Base-by-base conservation (phyloP, 2,888 invertebrate genomes). In the Phalera bucephala region DNA sequence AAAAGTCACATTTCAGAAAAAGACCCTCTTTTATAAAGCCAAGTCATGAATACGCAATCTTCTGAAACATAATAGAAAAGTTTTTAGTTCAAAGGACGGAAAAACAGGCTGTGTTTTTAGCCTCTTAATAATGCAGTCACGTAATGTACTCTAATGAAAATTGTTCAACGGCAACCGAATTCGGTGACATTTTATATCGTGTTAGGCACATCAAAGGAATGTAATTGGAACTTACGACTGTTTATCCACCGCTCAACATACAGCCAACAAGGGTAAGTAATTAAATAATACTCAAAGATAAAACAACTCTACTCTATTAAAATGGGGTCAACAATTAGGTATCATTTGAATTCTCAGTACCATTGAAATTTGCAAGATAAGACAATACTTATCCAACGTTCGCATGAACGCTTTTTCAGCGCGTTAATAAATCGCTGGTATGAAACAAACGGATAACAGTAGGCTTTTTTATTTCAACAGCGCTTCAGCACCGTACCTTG, bases 71-170 rank as follows among this genome's bases (percentile, higher is more conserved):
- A 68, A 74, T 72, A 69, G 65, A 68, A 75, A 78, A 69, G 60
- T 67, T 71, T 70, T 67, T 65, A 67, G 67, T 73, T 72, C 59
- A 60, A 57, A 64, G 35, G 45, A 52, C 42, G 50, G 51, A 63
- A 56, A 55, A 47, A 31, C 23, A 23, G 58, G 60, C 47, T 47
- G 49, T 53, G 60, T 62, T 56, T 57, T 60, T 60, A 49, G 63
- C 64, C 64, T 64, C 66, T 87, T 82, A 71, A 75, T 78, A 85
- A 75, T 72, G 64, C 73, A 78, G 81, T 79, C 86, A 84, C 84
- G 85, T 85, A 78, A 69, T 65, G 55, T 64, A 50, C 66, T 66
- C 77, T 83, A 85, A 85, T 86, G 84, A 82, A 87, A 87, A 86
- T 84, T 81, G 83, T 80, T 84, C 63, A 72, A 74, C 72, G 77